Conservation (phyloP, 1,140 invertebrate genomes). For the Phortica variegata region DNA sequence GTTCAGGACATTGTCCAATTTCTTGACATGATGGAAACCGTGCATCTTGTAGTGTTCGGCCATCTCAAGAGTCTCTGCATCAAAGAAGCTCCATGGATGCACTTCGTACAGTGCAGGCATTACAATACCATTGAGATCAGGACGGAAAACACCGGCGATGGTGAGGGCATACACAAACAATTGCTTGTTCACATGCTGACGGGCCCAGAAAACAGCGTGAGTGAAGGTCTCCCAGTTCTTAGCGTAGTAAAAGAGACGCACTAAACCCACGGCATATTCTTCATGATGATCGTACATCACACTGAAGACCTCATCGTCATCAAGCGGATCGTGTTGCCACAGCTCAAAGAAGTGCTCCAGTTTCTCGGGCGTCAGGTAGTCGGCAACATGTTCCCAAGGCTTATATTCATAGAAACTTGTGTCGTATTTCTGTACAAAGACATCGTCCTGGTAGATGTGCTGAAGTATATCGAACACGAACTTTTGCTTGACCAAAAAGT, state of each 20-base stretch:
- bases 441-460: slow-evolving; percentile 61
- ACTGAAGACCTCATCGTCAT: slow-evolving; percentile 62
- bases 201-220: slow-evolving; percentile 64
- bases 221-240: slow-evolving; percentile 69
- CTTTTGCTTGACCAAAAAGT: slow-evolving; percentile 62
- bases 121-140: slow-evolving; percentile 62
- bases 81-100: slow-evolving; percentile 64
- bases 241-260: slow-evolving; percentile 63
- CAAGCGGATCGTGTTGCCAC: slow-evolving; percentile 59
- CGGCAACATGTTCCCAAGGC: slow-evolving; percentile 56
- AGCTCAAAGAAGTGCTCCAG: slow-evolving; percentile 59
- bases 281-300: slow-evolving; percentile 58
- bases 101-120: slow-evolving; percentile 67
- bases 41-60: slow-evolving; percentile 64
- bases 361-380: slow-evolving; percentile 58
- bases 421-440: slow-evolving; percentile 56
- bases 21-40: slow-evolving; percentile 57
- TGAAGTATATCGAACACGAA: slow-evolving; percentile 60
- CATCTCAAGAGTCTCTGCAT: slow-evolving; percentile 61
- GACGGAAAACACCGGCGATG: slow-evolving; percentile 61
- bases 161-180: slow-evolving; percentile 64
- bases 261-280: slow-evolving; percentile 61
- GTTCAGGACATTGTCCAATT: slow-evolving; percentile 58
- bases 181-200: slow-evolving; percentile 63
- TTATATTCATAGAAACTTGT: slow-evolving; percentile 31